Evolutionary conservation across 2,113 vertebrate genomes (phyloP), one percentile per base, ranked within the genome.

Genomic region (Halichoeres trimaculatus): DNA sequence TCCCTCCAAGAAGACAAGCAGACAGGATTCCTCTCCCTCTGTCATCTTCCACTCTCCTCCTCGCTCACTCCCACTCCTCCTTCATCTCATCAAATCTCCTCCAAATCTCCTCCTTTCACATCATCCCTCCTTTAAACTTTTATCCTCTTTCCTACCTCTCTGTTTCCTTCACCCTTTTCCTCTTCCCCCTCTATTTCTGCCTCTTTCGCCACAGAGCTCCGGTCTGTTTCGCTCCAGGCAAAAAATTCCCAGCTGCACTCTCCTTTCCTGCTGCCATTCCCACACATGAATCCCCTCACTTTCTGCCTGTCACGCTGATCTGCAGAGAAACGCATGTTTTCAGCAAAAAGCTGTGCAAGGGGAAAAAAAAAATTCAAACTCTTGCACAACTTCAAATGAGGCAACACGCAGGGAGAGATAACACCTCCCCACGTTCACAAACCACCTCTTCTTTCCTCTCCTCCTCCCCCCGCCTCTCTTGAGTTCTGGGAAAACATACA

Each of bases 201-300:
- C 54, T 67, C 80, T 63, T 72, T 54, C 19, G n/a, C 77, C 67
- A 67, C 80, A 70, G 70, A 66, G 52, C 77, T 75, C 60, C 73
- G 40, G 43, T 61, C 52, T 74, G 66, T 77, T 61, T 84, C 6
- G 38, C 87, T 87, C 48, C 60, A 54, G 89, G 91, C 89, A 73
- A 54, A 80, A 48, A 81, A 82, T 78, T 91, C 90, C 87, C 88
- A 90, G 70, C 85, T 92, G 85, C 16, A 45, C 72, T 84, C 60
- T 70, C 57, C 71, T 83, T n/a, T 81, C 85, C 83, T 86, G 61
- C 83, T 88, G 86, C 88, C 80, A 26, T 70, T 78, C 84, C 74
- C 19, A 64, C 86, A 84, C 74, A 74, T 71, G 67, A 52, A 69
- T 64, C 71, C 17, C 62, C 38, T 63, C 50, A 50, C 74, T 70